Conservation (phyloP, 2,888 invertebrate genomes). For the Acanthacorydalis orientalis region DNA sequence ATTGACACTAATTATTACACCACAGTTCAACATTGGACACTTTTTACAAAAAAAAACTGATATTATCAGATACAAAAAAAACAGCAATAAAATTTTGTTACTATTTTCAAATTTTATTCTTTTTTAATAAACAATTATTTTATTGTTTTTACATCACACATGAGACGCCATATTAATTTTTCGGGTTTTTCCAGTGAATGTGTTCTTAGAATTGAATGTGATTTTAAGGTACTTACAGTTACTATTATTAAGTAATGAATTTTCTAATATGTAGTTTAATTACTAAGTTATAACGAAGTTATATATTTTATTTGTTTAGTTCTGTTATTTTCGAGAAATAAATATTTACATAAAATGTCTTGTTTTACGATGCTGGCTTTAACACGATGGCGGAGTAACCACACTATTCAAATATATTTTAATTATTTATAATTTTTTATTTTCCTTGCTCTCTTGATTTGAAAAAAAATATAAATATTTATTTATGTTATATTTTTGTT, state of each 20-base stretch:
- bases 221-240: conserved; percentile 7
- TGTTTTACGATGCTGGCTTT: conserved; percentile 12
- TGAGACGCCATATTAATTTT: conserved; percentile 6
- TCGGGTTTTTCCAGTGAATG: conserved; percentile 6
- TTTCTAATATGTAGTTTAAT: conserved; percentile 3
- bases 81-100: background rate
- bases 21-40: conserved; percentile 5
- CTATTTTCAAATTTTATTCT: background rate
- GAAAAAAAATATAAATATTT: too few relatives aligned
- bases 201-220: conserved; percentile 1
- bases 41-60: background rate
- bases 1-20: background rate
- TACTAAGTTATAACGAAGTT: conserved; percentile 1
- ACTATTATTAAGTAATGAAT: conserved; percentile 2
- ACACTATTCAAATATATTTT: conserved; percentile 35
- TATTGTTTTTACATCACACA: conserved; percentile 5
- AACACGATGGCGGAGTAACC: conserved; percentile 57
- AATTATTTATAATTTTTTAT: conserved; percentile 2
- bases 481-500: too few relatives aligned
- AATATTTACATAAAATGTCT: conserved; percentile 6
- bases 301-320: conserved; percentile 1
- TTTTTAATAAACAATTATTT: background rate
- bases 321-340: conserved; percentile 4
- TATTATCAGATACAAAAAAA: background rate
- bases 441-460: background rate